A percentile compares a stretch with the other conserved stretches of the same genome.
Evolutionary conservation across 2,113 vertebrate species (phyloP).

Genomic region (Rhea pennata): DNA sequence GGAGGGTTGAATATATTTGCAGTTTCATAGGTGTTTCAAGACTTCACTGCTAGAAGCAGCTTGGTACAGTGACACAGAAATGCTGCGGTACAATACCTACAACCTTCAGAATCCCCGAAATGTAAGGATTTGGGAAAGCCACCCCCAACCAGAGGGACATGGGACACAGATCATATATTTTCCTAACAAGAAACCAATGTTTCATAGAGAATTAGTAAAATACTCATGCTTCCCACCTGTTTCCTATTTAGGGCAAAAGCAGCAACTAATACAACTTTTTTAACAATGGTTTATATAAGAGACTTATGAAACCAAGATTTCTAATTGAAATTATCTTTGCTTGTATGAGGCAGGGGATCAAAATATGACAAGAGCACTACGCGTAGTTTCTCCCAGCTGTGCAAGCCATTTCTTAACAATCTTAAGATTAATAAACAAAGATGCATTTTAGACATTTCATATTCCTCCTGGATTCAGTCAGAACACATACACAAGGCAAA

Average conservation of each 20-base stretch:
- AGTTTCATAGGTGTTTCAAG: neutral
- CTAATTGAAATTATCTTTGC: conserved; percentile 29
- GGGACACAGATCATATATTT: neutral
- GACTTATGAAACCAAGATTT: neutral
- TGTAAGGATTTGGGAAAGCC: neutral
- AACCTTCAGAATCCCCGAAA: neutral
- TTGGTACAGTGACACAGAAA: neutral
- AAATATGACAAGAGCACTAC: neutral
- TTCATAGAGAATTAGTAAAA: conserved; percentile 23
- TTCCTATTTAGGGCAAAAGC: conserved; percentile 20
- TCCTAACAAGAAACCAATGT: conserved; percentile 1
- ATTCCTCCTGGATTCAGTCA: neutral
- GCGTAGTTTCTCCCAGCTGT: neutral
- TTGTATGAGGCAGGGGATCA: neutral
- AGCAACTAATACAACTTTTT: conserved; percentile 6
- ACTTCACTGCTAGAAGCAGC: neutral
- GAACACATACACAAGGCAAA: neutral
- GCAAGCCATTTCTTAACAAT: neutral
- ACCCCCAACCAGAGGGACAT: neutral
- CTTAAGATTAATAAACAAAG: conserved; percentile 15
- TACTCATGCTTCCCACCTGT: conserved; percentile 20
- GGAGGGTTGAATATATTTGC: neutral
- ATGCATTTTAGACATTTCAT: neutral
- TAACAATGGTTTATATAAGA: neutral
- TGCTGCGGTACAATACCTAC: neutral